Conservation (phyloP, 30 jellyfish, hydroid and myxozoan species). For the Cassiopea xamachana region DNA sequence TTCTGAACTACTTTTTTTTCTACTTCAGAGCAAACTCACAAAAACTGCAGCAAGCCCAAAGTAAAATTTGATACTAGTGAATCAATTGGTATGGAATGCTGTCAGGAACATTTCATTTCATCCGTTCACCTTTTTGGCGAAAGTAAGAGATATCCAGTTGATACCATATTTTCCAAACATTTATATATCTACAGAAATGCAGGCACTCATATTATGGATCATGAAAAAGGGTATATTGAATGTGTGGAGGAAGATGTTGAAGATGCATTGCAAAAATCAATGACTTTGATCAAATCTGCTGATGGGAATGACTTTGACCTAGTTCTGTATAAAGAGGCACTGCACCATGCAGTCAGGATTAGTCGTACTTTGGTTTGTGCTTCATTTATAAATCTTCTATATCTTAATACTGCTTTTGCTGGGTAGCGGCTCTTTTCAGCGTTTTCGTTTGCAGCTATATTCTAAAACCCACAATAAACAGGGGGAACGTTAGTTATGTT, state of each 20-base stretch:
- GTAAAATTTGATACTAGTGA: conserved; percentile 63
- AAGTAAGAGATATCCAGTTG: background rate
- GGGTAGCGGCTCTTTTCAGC: no score
- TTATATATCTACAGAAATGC: conserved; percentile 15
- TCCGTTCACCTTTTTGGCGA: conserved; percentile 29
- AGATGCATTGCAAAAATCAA: conserved; percentile 45
- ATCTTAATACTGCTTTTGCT: background rate
- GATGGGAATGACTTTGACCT: conserved; percentile 35
- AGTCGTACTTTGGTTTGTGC: conserved; percentile 62
- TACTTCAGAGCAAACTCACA: conserved; percentile 6
- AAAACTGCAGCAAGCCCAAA: conserved; percentile 26
- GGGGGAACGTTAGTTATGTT: no score
- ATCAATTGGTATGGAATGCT: conserved; percentile 3
- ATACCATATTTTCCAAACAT: conserved; percentile 54
- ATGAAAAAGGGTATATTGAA: conserved; percentile 75
- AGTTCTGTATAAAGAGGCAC: conserved; percentile 60
- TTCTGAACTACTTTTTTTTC: no score
- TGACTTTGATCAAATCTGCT: conserved; percentile 29
- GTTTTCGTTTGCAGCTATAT: no score
- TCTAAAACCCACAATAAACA: no score
- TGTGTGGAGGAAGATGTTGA: conserved; percentile 50
- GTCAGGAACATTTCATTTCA: conserved; percentile 55
- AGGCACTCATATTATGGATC: conserved; percentile 50
- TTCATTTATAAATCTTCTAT: background rate
- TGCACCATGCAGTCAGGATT: conserved; percentile 67